Evolutionary conservation across 2,113 vertebrate genomes (phyloP).

Genomic region (Mesembrinibis cayennensis): DNA sequence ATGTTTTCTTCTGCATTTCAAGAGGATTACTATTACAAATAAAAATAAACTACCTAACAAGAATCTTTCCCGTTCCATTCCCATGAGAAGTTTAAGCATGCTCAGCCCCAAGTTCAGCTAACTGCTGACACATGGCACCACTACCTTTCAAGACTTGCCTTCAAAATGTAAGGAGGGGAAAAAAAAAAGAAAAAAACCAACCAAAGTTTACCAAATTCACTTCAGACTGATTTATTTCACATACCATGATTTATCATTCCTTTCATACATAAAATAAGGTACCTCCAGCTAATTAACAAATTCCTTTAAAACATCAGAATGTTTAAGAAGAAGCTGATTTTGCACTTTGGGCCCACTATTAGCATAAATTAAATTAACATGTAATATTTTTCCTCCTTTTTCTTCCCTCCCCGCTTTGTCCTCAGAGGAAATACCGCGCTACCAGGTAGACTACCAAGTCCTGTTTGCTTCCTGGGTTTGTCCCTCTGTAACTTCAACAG

Average conservation of each 20-base stretch:
- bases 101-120: not conserved
- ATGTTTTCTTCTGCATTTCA: not conserved
- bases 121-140: not conserved
- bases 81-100: not conserved
- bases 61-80: not conserved
- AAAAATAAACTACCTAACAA: not conserved
- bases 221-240: not conserved
- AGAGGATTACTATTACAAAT: not conserved
- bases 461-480: not conserved
- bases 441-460: not conserved
- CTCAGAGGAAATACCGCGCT: not conserved
- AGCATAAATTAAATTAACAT: not conserved
- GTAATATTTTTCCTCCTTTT: not conserved
- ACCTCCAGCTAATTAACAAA: not conserved
- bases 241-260: not conserved
- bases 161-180: not conserved
- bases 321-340: not conserved
- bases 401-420: not conserved
- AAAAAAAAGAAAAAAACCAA: too few relatives aligned
- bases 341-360: accelerated
- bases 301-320: not conserved
- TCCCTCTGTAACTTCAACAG: not conserved
- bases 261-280: not conserved
- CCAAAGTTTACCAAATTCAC: not conserved
- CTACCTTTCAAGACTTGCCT: not conserved